Base-by-base conservation (phyloP, 2,797 vertebrate genomes). In the Monodelphis domestica region DNA sequence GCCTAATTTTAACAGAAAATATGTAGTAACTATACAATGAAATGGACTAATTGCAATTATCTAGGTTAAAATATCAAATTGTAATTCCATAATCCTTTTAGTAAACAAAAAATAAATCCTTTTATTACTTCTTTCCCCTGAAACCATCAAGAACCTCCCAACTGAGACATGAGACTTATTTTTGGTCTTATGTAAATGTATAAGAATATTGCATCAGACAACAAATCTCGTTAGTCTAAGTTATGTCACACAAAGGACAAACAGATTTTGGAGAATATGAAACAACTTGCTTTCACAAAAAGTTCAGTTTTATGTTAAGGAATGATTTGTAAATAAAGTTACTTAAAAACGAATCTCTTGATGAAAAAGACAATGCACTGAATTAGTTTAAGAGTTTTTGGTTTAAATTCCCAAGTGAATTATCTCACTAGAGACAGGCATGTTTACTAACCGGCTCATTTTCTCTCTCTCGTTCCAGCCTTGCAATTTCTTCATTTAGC, bases 391-490 rank as follows among this genome's bases (percentile, higher is more conserved):
- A 84, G 24, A 26, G 94, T 84, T 88, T 88, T 88, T 29, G 51
- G 87, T 4, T 33, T 12, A 51, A 53, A 51, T 88, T 88, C 15
- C 51, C 51, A 87, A 91, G 12, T 89, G 12, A 52, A 78, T 52
- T 70, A 30, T 51, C 56, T 56, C 84, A 50, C 10, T 63, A 33
- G 92, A 90, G 78, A 91, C 3, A 95, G 54, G 26, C 5, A 96
- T 1, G 29, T 97, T 97, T 95, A 98, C 98, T 97, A 84, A 99
- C 99, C 97, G 99, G 98, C 88, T 99, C 99, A 2, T 97, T 98
- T 97, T 98, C 98, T 96, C 98, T 99, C 94, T 99, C 99, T 96
- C 99, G 99, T 97, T 99, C 99, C 96, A 99, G 96, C 94, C 97
- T 98, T 93, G 99, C 98, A 94, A 99, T 98, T 95, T 99, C 98